phyloP scores from a whole-genome alignment of 1,140 invertebrate genomes.

The Cydia splendana region DNA sequence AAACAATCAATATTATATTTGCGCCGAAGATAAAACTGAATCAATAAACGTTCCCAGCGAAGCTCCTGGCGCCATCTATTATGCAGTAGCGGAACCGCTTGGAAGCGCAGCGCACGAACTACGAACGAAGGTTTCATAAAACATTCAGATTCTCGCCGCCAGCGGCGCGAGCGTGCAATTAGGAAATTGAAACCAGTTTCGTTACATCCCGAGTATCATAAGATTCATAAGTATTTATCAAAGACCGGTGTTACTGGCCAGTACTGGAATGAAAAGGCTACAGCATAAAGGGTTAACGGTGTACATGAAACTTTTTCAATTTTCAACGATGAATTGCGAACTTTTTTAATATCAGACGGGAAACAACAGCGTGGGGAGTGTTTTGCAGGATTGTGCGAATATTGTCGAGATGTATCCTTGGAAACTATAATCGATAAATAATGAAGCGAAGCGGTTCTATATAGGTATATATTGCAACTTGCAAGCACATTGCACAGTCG shows the following conservation, averaged over 20 bases:
- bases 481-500: neutral
- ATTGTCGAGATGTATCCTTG: slow-evolving; percentile 13
- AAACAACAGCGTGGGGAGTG: neutral
- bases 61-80: slow-evolving; percentile 59
- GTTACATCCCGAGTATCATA: slow-evolving; percentile 19
- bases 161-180: slow-evolving; percentile 20
- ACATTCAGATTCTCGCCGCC: slow-evolving; percentile 38
- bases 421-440: slow-evolving; percentile 10
- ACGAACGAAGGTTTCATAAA: slow-evolving; percentile 35
- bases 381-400: neutral
- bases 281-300: slow-evolving; percentile 17
- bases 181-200: slow-evolving; percentile 29
- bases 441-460: neutral
- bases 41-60: slow-evolving; percentile 47
- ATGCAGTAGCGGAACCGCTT: slow-evolving; percentile 53
- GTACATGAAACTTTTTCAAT: slow-evolving; percentile 29
- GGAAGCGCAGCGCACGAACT: slow-evolving; percentile 29
- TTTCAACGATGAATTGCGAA: slow-evolving; percentile 21
- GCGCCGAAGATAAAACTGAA: slow-evolving; percentile 54
- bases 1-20: slow-evolving; percentile 63
- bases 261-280: neutral
- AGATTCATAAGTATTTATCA: slow-evolving; percentile 23
- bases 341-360: slow-evolving; percentile 17
- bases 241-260: slow-evolving; percentile 19
- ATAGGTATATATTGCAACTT: neutral